These are phyloP conservation scores for Saccostrea cuccullata DNA, from an alignment of 1,140 invertebrate genomes.

Conservation along the genomic window DNA sequence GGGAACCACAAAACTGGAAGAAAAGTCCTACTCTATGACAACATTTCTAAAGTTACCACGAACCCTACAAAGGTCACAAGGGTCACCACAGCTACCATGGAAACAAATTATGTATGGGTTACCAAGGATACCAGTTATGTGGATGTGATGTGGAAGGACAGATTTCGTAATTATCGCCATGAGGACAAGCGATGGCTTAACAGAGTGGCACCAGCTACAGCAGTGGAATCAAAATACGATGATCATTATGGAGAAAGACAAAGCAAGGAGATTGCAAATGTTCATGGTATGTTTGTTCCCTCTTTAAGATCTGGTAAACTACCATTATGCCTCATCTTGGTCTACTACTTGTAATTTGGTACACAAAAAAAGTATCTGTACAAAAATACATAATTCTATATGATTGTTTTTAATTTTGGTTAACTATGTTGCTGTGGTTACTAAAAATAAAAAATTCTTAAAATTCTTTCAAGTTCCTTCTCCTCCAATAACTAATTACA, in stretches of 20 bases:
- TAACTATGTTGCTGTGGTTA: too few relatives aligned
- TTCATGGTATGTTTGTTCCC: conserved; percentile 50
- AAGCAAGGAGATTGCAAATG: conserved; percentile 40
- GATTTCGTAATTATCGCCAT: conserved; percentile 56
- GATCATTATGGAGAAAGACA: conserved; percentile 59
- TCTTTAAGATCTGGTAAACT: not conserved
- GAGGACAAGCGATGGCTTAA: conserved; percentile 54
- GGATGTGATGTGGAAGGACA: conserved; percentile 52
- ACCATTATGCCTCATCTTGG: too few relatives aligned
- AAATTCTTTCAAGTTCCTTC: too few relatives aligned
- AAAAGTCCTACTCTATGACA: conserved; percentile 59
- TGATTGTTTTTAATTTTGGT: too few relatives aligned
- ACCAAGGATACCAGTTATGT: conserved; percentile 44
- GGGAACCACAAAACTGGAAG: conserved; percentile 59
- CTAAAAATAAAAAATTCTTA: too few relatives aligned
- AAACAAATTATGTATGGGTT: conserved; percentile 46
- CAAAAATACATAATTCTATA: too few relatives aligned
- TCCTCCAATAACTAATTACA: too few relatives aligned
- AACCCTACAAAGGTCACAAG: conserved; percentile 13
- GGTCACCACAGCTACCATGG: conserved; percentile 50
- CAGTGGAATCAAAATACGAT: conserved; percentile 56
- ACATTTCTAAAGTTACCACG: conserved; percentile 40
- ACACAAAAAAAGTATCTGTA: too few relatives aligned
- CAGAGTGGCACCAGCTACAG: conserved; percentile 3
- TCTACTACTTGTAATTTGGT: too few relatives aligned